Evolutionary conservation across 2,113 vertebrate genomes (phyloP).

Genomic region (Syrmaticus mikado): DNA sequence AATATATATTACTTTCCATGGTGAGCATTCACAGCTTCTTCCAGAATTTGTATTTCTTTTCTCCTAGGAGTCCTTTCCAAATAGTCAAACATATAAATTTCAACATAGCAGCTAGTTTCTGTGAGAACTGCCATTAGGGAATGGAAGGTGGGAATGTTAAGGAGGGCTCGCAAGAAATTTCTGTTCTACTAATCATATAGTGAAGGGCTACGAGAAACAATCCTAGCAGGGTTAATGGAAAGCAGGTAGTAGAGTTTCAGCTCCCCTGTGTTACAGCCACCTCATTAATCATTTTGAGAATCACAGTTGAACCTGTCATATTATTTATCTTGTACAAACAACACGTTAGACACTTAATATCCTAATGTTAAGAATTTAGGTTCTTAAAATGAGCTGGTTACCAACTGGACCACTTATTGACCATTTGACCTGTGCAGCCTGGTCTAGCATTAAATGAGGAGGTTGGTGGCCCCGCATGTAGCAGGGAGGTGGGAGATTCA

Average conservation of each 20-base stretch:
- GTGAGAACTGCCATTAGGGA: neutral
- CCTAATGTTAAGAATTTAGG: neutral
- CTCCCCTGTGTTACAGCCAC: neutral
- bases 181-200: neutral
- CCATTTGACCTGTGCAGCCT: no score
- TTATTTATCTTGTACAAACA: neutral
- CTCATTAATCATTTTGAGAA: constrained; percentile 21
- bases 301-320: neutral
- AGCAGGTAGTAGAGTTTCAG: neutral
- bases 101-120: neutral
- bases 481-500: no score
- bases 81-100: neutral
- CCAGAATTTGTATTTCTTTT: neutral
- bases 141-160: neutral
- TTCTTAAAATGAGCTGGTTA: neutral
- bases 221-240: neutral
- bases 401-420: neutral
- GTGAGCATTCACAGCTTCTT: neutral
- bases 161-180: neutral
- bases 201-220: neutral
- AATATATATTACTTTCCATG: neutral
- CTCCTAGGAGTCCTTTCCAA: neutral
- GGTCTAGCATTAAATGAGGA: no score
- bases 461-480: no score
- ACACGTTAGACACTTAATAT: neutral